Conservation (phyloP, 2,888 invertebrate species). For the Neelides folsomi region DNA sequence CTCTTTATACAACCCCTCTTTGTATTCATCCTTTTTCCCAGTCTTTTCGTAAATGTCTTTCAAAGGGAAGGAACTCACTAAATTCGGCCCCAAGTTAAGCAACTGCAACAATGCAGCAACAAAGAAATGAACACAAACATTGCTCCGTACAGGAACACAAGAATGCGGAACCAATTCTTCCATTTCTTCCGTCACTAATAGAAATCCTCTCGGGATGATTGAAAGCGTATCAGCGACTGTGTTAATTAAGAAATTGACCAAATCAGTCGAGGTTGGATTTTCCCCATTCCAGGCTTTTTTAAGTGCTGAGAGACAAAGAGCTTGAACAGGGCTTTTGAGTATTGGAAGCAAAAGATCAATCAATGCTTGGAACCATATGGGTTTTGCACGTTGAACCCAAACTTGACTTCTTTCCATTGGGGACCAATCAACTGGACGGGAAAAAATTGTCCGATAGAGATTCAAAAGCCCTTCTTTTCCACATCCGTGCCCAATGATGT, state of each 20-base stretch:
- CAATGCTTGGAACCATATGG: conserved; percentile 32
- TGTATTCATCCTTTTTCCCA: background rate
- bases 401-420: conserved; percentile 33
- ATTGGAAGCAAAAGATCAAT: conserved; percentile 31
- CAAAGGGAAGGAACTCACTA: conserved; percentile 15
- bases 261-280: conserved; percentile 16
- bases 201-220: conserved; percentile 31
- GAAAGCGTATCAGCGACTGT: conserved; percentile 28
- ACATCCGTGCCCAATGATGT: conserved; percentile 26
- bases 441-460: conserved; percentile 25
- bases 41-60: conserved; percentile 3
- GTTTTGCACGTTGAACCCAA: conserved; percentile 18
- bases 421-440: conserved; percentile 28
- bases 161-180: conserved; percentile 57
- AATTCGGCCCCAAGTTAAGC: conserved; percentile 36
- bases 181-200: conserved; percentile 37
- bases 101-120: conserved; percentile 56
- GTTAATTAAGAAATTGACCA: conserved; percentile 28
- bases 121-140: conserved; percentile 57
- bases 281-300: conserved; percentile 1
- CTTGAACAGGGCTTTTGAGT: conserved; percentile 32
- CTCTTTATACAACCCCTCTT: background rate
- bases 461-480: conserved; percentile 18
- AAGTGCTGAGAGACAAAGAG: conserved; percentile 18
- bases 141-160: conserved; percentile 54